phyloP scores from a whole-genome alignment of 2,888 invertebrate species.

The Drosophila tanythrix region DNA sequence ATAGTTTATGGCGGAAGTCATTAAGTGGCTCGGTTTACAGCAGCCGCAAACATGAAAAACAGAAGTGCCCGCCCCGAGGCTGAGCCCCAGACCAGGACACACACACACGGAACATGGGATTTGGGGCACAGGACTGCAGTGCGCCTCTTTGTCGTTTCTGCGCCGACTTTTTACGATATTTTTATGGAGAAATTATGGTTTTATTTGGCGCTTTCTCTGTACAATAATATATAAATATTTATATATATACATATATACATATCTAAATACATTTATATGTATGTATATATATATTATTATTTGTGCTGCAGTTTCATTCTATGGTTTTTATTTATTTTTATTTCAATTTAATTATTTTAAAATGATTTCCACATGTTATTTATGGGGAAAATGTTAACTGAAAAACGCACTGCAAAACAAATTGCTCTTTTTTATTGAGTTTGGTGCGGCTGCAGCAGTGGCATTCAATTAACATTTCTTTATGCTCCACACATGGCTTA shows the following conservation, averaged over 20 bases:
- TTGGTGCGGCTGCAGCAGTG: constrained; percentile 42
- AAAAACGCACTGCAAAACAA: constrained; percentile 57
- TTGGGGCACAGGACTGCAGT: constrained; percentile 8
- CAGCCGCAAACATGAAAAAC: constrained; percentile 80
- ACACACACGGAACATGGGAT: constrained; percentile 1
- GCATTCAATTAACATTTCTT: constrained; percentile 71
- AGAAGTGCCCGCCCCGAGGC: constrained; percentile 66
- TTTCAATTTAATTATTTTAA: constrained; percentile 74
- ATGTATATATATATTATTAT: constrained; percentile 38
- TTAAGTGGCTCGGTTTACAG: constrained; percentile 80
- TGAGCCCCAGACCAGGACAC: constrained; percentile 11
- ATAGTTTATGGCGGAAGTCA: constrained; percentile 81
- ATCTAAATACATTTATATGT: neutral
- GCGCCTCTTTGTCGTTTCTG: constrained; percentile 40
- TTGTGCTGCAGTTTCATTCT: constrained; percentile 54
- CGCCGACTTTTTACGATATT: constrained; percentile 73
- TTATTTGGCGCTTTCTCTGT: constrained; percentile 67
- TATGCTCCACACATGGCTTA: constrained; percentile 44
- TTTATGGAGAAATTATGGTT: constrained; percentile 79
- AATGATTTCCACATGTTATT: constrained; percentile 64
- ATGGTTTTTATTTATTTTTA: constrained; percentile 24
- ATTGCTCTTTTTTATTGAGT: constrained; percentile 70
- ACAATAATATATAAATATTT: constrained; percentile 7
- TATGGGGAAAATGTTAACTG: constrained; percentile 32
- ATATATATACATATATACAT: neutral